Evolutionary conservation across 1,140 invertebrate genomes (phyloP), one percentile per base, ranked within the genome.

Genomic region (Zaprionus camerounensis): DNA sequence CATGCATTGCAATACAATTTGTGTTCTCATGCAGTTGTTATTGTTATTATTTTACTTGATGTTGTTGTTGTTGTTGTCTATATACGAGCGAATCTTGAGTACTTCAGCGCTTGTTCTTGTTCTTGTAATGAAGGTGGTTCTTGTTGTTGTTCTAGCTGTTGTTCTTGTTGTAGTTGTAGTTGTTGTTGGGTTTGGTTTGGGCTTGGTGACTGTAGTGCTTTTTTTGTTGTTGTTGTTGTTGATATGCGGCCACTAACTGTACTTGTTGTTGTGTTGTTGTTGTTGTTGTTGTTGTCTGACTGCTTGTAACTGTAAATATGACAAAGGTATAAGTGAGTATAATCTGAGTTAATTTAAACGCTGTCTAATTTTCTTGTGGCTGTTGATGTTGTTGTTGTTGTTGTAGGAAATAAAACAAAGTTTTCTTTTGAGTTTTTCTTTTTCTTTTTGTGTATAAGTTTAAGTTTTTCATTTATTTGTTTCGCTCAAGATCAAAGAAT

Each of bases 391-490:
- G 28, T 65, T 64, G 53, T 66, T 56, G 3, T 57, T 67, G 64
- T 53, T 28, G 49, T 73, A 90, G 49, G 77, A 90, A 90, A 90
- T 90, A 90, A 90, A 90, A 90, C 85, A 90, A 90, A 90, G 81
- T 82, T 90, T 85, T 82, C 71, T 46, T 88, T 88, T 78, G 82
- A 90, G 84, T 88, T 88, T 83, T 63, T 73, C 78, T 78, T 83
- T 72, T 80, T 64, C 77, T 88, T 81, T 81, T 90, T 90, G 85
- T 90, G 85, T 90, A 90, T 90, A 90, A 90, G 85, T 90, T 90
- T 90, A 88, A 88, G 84, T 88, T 85, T 85, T 88, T 88, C 85
- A 85, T 88, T 88, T 90, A 88, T 90, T 90, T 91, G 85, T 88
- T 86, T 90, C 76, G 67, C 76, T 88, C 83, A 88, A 88, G 85